Evolutionary conservation across 2,113 vertebrate genomes (phyloP), one percentile per base, ranked within the genome.

Genomic region (Chaetodon auriga): DNA sequence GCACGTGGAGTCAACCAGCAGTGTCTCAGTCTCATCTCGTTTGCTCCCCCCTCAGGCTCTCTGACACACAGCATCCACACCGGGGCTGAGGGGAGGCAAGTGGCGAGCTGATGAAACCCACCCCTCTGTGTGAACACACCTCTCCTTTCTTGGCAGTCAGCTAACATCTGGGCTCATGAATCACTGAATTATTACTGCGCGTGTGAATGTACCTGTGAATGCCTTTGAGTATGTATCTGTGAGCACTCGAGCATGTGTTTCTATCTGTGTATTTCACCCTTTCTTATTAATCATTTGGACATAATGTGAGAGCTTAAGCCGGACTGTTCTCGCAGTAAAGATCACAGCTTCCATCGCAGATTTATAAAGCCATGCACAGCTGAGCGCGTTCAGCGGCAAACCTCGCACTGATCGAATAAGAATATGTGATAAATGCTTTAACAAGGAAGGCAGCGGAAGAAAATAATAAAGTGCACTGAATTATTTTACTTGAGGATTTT

Each of bases 21-120:
- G 75, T 8, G 10, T 76, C 72, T 18, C 19, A 62, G 88, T 68
- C 78, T 85, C 84, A 60, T 87, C 86, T 87, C 87, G 53, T 83
- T 82, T 79, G 84, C 87, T 91, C 87, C 82, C 84, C 82, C 86
- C 70, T 82, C 85, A 85, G 92, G 83, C 77, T 80, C 13, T 14
- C 60, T 49, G 65, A 82, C 74, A 80, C 68, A 87, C 65, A 45
- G 81, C 84, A 88, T 60, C 78, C 75, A 62, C 71, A 69, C 8
- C 53, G 45, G 21, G 35, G 10, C 57, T 5, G 66, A n/a, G 68
- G 51, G 64, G 51, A 38, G 80, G 57, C 10, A 53, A 48, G 76
- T 1, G 15, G 25, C 62, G 54, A 66, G 65, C 73, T 76, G 84
- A 87, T 79, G 80, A 83, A 85, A 81, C 55, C 49, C 64, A 4